Conservation (phyloP, 2,797 vertebrate species). For the Rhinogobio ventralis region DNA sequence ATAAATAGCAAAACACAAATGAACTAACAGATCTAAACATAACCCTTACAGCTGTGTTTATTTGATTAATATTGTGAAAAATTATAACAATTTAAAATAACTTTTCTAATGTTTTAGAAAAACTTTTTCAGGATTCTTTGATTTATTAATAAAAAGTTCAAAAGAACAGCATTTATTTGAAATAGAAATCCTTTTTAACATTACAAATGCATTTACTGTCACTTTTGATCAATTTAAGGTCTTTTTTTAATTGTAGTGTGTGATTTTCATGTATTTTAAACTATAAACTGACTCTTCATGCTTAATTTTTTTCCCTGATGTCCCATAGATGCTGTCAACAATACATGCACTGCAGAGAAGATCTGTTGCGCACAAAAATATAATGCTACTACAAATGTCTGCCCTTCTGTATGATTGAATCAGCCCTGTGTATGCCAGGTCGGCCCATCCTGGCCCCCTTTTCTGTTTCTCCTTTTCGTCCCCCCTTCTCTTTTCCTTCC, state of each 20-base stretch:
- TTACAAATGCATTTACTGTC: background rate
- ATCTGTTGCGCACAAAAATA: conserved; percentile 41
- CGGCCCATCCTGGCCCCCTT: background rate
- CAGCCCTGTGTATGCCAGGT: conserved; percentile 42
- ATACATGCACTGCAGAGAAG: background rate
- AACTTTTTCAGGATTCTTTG: background rate
- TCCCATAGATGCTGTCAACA: background rate
- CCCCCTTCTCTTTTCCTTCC: conserved; percentile 27
- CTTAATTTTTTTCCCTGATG: no score
- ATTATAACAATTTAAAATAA: no score
- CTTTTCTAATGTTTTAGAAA: no score
- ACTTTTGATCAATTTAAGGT: background rate
- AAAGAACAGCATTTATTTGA: background rate
- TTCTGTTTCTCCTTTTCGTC: conserved; percentile 12
- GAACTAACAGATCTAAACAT: no score
- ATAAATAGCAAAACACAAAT: no score
- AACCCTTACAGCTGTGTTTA: no score
- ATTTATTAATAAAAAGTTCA: background rate
- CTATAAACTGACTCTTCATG: background rate
- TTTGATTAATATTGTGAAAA: no score
- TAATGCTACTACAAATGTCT: conserved; percentile 38
- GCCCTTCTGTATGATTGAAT: conserved; percentile 43
- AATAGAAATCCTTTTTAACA: background rate
- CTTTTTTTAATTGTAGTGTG: background rate
- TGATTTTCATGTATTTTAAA: background rate